Percentiles rank a stretch among this genome's conserved stretches.
Evolutionary conservation across 2,797 vertebrate species (phyloP).

Genomic region (Vipera ursinii): DNA sequence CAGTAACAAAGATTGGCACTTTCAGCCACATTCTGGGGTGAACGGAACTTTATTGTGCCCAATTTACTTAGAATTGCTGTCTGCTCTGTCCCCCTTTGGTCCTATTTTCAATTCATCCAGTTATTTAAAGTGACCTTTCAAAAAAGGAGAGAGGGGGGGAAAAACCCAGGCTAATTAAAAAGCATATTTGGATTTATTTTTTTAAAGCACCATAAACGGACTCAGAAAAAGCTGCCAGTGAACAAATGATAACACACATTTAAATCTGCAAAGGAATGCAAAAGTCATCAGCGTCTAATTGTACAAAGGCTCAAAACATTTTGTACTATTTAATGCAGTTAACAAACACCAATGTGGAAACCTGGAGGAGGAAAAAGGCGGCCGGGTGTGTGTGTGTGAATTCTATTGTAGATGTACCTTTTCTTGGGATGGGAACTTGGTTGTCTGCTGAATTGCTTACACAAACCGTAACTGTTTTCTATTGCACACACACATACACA

Average conservation of each 20-base stretch:
- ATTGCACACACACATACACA: no score
- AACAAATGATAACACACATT: neutral
- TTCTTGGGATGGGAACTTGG: neutral
- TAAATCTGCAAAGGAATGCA: neutral
- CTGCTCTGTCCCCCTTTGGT: conserved; percentile 1
- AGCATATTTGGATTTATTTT: neutral
- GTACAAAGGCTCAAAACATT: neutral
- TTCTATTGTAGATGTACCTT: neutral
- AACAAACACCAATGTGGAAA: neutral
- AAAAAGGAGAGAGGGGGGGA: fast-evolving
- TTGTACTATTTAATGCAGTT: neutral
- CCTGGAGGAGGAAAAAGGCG: neutral
- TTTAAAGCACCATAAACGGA: neutral
- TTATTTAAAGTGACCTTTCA: neutral
- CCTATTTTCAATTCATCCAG: neutral
- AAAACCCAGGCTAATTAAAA: neutral
- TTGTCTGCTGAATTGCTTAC: neutral
- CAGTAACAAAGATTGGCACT: conserved; percentile 28
- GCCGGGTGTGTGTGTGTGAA: neutral
- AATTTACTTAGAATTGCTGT: conserved; percentile 11
- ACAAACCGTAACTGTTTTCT: no score
- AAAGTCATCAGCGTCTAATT: neutral
- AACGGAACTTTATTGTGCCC: neutral
- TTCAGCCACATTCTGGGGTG: conserved; percentile 21
- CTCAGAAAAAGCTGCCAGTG: neutral